A percentile compares a stretch with the other conserved stretches of the same genome.
These are phyloP conservation scores for Takifugu ocellatus DNA, from an alignment of 2,797 vertebrate genomes.

Conservation along the genomic window DNA sequence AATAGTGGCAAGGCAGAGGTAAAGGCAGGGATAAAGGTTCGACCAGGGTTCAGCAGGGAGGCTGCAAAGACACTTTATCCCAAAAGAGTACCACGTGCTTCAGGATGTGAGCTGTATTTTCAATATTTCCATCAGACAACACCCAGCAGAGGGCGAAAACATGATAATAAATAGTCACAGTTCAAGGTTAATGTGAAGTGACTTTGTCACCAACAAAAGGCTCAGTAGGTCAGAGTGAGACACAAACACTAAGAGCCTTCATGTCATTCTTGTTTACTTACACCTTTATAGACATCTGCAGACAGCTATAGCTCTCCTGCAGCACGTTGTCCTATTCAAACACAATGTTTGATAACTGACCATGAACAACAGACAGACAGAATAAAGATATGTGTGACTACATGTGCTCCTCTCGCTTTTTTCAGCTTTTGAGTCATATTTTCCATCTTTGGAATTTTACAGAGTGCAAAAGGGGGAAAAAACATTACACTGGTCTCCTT, in stretches of 20 bases:
- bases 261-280: constrained; percentile 30
- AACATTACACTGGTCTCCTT: constrained; percentile 30
- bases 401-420: constrained; percentile 27
- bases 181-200: constrained; percentile 39
- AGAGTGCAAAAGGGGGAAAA: constrained; percentile 7
- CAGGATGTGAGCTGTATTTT: constrained; percentile 8
- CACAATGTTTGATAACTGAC: constrained; percentile 48
- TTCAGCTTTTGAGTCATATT: constrained; percentile 38
- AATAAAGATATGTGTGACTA: constrained; percentile 47
- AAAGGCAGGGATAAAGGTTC: constrained; percentile 27
- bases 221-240: constrained; percentile 1
- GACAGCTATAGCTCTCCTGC: constrained; percentile 20
- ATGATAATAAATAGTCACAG: constrained; percentile 37
- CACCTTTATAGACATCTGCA: constrained; percentile 3
- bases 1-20: constrained; percentile 41
- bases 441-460: constrained; percentile 45
- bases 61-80: constrained; percentile 33
- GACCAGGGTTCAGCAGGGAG: constrained; percentile 30
- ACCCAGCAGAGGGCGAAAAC: constrained; percentile 8
- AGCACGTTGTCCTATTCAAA: constrained; percentile 44
- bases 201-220: constrained; percentile 31
- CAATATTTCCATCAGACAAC: constrained; percentile 33
- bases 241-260: constrained; percentile 25
- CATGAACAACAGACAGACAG: constrained; percentile 29
- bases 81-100: constrained; percentile 23